A percentile compares a stretch with the other conserved stretches of the same genome.
Conservation (phyloP, 2,888 invertebrate species). For the Papilio protenor region DNA sequence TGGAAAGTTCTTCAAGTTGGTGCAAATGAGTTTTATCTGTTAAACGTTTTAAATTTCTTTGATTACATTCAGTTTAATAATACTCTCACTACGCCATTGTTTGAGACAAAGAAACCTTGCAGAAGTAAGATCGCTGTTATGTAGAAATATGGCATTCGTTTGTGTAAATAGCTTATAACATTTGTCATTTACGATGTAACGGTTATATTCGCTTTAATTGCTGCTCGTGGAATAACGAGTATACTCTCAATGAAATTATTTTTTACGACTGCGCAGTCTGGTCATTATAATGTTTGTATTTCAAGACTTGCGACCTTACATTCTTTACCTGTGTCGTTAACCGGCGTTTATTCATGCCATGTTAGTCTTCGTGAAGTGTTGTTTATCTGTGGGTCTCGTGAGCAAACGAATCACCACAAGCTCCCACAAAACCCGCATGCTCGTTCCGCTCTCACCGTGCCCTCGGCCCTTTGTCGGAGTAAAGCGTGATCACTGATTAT, state of each 20-base stretch:
- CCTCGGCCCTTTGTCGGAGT: neutral
- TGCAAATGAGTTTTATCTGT: neutral
- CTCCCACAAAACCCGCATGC: slow-evolving; percentile 21
- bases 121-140: neutral
- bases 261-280: neutral
- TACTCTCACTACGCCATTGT: neutral
- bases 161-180: slow-evolving; percentile 17
- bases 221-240: neutral
- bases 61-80: slow-evolving; percentile 4
- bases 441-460: neutral
- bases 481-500: neutral
- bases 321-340: neutral
- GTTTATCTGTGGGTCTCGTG: neutral
- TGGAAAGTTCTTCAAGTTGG: slow-evolving; percentile 10
- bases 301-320: neutral
- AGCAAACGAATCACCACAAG: neutral
- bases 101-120: neutral
- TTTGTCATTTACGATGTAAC: slow-evolving; percentile 22
- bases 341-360: neutral
- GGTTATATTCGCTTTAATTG: slow-evolving; percentile 6
- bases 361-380: neutral
- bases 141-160: neutral
- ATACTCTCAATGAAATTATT: slow-evolving; percentile 1
- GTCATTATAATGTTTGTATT: neutral
- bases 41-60: slow-evolving; percentile 1